A percentile compares a stretch with the other conserved stretches of the same genome.
These are phyloP conservation scores for Drosophila busckii DNA, from an alignment of 1,140 invertebrate species.

Conservation along the genomic window DNA sequence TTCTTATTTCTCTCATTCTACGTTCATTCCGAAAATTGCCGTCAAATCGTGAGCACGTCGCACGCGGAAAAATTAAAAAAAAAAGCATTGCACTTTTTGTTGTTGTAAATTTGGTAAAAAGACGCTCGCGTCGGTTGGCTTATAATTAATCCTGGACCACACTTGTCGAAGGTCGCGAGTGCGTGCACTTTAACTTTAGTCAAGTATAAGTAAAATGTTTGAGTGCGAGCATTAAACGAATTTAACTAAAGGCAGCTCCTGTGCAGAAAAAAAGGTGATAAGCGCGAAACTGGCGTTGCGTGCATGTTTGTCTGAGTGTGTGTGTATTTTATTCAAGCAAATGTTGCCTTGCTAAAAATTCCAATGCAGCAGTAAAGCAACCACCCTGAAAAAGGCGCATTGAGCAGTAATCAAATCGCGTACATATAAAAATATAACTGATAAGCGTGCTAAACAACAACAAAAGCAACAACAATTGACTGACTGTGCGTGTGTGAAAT, in stretches of 20 bases:
- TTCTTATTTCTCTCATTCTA: no score
- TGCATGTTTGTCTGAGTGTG: constrained; percentile 10
- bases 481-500: constrained; percentile 1
- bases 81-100: no score
- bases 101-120: no score
- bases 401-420: constrained; percentile 48
- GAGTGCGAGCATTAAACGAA: constrained; percentile 10
- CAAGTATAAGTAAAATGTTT: no score
- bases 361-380: constrained; percentile 49
- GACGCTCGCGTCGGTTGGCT: no score
- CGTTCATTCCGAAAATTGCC: no score
- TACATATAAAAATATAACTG: constrained; percentile 39
- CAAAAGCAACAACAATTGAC: constrained; percentile 15
- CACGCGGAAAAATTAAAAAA: no score
- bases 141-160: no score
- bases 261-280: constrained; percentile 45
- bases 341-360: constrained; percentile 43
- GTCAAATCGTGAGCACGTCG: no score
- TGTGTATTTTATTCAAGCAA: constrained; percentile 22
- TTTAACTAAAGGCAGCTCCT: constrained; percentile 14
- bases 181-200: no score
- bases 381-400: constrained; percentile 33
- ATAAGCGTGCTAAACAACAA: constrained; percentile 65
- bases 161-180: no score
- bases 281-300: constrained; percentile 30